phyloP scores from a whole-genome alignment of 2,888 invertebrate species.

The Drosophila monieri region DNA sequence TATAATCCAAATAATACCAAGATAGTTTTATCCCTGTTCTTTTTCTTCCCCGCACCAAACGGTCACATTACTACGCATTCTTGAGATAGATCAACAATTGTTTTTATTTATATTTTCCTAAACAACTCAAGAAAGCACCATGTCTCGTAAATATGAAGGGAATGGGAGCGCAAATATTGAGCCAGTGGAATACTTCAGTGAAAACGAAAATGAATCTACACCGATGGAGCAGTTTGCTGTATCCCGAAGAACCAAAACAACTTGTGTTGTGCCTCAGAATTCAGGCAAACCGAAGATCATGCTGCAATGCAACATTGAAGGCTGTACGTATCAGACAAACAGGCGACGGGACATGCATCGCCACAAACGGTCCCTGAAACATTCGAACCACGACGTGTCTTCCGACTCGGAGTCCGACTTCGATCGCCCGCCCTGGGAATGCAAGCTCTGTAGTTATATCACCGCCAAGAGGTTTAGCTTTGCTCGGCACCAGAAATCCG shows the following conservation, averaged over 20 bases:
- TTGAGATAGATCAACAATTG: not conserved
- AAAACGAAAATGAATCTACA: not conserved
- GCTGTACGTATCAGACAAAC: constrained; percentile 29
- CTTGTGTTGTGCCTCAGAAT: not conserved
- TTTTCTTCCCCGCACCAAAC: not conserved
- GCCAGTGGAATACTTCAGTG: not conserved
- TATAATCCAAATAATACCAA: not conserved
- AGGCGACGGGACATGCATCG: constrained; percentile 29
- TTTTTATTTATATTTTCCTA: not conserved
- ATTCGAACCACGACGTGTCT: constrained; percentile 3
- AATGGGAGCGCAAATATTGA: constrained; percentile 6
- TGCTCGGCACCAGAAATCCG: constrained; percentile 20
- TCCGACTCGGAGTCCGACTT: constrained; percentile 36
- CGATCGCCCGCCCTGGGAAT: constrained; percentile 16
- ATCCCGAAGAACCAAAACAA: not conserved
- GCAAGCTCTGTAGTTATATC: constrained; percentile 21
- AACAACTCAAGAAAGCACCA: not conserved
- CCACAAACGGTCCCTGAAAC: constrained; percentile 30
- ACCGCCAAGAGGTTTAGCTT: constrained; percentile 28
- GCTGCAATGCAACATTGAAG: constrained; percentile 11
- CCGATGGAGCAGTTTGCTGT: not conserved
- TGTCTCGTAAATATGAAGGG: constrained; percentile 1
- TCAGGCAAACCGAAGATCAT: not conserved
- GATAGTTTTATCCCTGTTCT: not conserved
- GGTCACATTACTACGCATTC: not conserved